phyloP scores from a whole-genome alignment of 1,140 invertebrate species.

The Diabrotica undecimpunctata region DNA sequence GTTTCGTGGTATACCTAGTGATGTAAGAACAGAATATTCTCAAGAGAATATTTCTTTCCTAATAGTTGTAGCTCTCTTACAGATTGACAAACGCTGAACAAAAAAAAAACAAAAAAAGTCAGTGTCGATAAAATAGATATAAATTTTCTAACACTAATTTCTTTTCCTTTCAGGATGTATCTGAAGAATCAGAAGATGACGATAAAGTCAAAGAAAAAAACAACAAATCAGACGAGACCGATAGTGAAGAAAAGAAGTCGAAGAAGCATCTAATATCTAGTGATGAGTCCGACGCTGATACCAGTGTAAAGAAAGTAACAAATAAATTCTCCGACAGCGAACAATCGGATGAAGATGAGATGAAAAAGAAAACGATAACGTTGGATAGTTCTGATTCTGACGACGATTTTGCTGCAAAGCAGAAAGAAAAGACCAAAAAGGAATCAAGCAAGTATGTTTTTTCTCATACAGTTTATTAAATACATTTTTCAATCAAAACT shows the following conservation, averaged over 20 bases:
- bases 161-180: background rate
- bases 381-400: conserved; percentile 31
- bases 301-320: too few species aligned
- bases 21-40: too few species aligned
- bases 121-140: too few species aligned
- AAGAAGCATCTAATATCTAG: conserved; percentile 13
- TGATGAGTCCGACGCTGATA: conserved; percentile 6
- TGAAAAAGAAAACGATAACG: background rate
- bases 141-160: too few species aligned
- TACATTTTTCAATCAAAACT: too few species aligned
- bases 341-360: conserved; percentile 17
- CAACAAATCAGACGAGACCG: background rate
- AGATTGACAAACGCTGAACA: too few species aligned
- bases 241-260: conserved; percentile 11
- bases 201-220: conserved; percentile 14
- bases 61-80: too few species aligned
- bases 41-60: too few species aligned
- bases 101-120: too few species aligned
- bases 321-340: background rate
- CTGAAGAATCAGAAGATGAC: conserved; percentile 13
- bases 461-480: too few species aligned
- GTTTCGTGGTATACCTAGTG: too few species aligned
- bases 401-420: conserved; percentile 29
- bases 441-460: conserved; percentile 19
- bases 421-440: conserved; percentile 30